A percentile compares a stretch with the other conserved stretches of the same genome.
Conservation (phyloP, 2,797 vertebrate species). For the Pseudomugil tenellus region DNA sequence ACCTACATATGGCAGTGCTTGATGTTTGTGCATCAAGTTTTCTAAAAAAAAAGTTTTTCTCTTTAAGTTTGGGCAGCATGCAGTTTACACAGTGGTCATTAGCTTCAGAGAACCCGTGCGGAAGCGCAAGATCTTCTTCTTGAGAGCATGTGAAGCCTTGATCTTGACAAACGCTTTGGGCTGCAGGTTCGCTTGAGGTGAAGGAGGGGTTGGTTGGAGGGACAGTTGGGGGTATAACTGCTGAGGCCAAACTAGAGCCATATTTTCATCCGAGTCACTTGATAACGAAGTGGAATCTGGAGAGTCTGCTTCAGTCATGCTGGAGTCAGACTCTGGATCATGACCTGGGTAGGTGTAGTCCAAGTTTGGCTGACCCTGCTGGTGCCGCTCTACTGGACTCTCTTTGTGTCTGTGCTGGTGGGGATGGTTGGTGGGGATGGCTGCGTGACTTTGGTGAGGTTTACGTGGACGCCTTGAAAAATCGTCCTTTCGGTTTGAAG, state of each 20-base stretch:
- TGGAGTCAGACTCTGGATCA: slow-evolving; percentile 85
- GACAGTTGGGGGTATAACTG: slow-evolving; percentile 85
- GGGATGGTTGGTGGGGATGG: slow-evolving; percentile 44
- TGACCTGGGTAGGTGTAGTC: slow-evolving; percentile 58
- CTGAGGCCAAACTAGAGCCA: slow-evolving; percentile 89
- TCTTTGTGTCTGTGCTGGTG: slow-evolving; percentile 64
- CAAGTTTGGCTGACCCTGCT: slow-evolving; percentile 57
- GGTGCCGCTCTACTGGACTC: slow-evolving; percentile 68
- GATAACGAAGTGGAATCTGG: slow-evolving; percentile 85
- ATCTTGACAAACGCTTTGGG: slow-evolving; percentile 91
- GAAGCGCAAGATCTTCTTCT: slow-evolving; percentile 92
- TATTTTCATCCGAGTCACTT: slow-evolving; percentile 88
- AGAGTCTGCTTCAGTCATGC: slow-evolving; percentile 86
- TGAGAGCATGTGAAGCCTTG: slow-evolving; percentile 91
- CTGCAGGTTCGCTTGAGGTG: slow-evolving; percentile 72
- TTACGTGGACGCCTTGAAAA: slow-evolving; percentile 60
- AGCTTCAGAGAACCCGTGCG: slow-evolving; percentile 90
- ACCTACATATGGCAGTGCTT: too few species aligned
- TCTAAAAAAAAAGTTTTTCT: too few species aligned
- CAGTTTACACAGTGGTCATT: slow-evolving; percentile 89
- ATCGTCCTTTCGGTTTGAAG: slow-evolving; percentile 51
- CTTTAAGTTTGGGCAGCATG: neutral
- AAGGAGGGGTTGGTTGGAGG: slow-evolving; percentile 62
- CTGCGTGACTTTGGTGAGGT: slow-evolving; percentile 50
- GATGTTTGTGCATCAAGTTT: too few species aligned